Evolutionary conservation across 2,888 invertebrate genomes (phyloP), one percentile per base, ranked within the genome.

Genomic region (Sussaba pulchella): DNA sequence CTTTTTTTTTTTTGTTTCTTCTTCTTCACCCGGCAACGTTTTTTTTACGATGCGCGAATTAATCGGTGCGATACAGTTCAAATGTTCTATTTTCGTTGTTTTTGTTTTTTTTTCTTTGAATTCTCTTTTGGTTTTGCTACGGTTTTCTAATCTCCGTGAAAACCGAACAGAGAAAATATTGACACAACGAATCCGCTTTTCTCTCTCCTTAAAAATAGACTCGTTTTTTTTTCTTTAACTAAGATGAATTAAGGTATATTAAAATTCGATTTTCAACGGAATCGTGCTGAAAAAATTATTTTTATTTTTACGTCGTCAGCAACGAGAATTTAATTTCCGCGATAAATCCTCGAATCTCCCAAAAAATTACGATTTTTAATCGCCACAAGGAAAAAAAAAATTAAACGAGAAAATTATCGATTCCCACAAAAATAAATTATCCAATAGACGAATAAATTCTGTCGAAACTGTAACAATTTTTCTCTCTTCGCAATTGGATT

Each of bases 201-300:
- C 12, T 36, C 19, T 50, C 19, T 12, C 14, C 31, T 50, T 66
- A 66, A 47, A 66, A 50, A 36, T 50, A 66, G 50, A 66, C 50
- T 39, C 21, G 21, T 67, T 36, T 52, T n/a, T n/a, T n/a, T n/a
- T n/a, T n/a, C n/a, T n/a, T n/a, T n/a, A n/a, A n/a, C n/a, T n/a
- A n/a, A n/a, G n/a, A n/a, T n/a, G n/a, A n/a, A n/a, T n/a, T n/a
- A n/a, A n/a, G n/a, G n/a, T n/a, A n/a, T n/a, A n/a, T n/a, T n/a
- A n/a, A n/a, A n/a, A n/a, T n/a, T n/a, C n/a, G n/a, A n/a, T n/a
- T n/a, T n/a, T n/a, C n/a, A n/a, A n/a, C n/a, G n/a, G n/a, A n/a
- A n/a, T n/a, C n/a, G n/a, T n/a, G n/a, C n/a, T n/a, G n/a, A n/a
- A n/a, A n/a, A n/a, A n/a, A n/a, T n/a, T n/a, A n/a, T n/a, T n/a